Percentiles rank a stretch among this genome's conserved stretches.
These are phyloP conservation scores for Stomatorhinus walkeri DNA, from an alignment of 2,797 vertebrate genomes.

Conservation along the genomic window DNA sequence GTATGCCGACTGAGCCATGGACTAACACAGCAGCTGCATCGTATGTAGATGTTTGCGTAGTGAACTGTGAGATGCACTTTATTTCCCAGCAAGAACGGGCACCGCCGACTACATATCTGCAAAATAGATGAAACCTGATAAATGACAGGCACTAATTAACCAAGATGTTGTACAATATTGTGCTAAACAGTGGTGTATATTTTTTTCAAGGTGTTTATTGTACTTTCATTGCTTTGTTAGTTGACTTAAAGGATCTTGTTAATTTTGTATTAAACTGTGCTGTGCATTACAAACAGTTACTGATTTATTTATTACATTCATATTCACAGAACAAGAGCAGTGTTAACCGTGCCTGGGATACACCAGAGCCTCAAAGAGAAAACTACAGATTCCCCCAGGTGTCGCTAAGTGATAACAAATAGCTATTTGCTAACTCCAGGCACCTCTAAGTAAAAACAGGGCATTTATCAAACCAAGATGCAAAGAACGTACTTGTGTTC, in stretches of 20 bases:
- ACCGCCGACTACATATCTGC: constrained; percentile 71
- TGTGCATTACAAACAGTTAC: constrained; percentile 59
- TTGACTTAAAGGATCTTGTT: constrained; percentile 66
- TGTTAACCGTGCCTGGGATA: constrained; percentile 34
- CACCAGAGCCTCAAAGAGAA: not conserved
- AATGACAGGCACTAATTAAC: constrained; percentile 69
- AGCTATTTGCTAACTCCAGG: not conserved
- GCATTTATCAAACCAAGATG: not conserved
- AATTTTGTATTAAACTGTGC: constrained; percentile 76
- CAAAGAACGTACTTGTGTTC: not conserved
- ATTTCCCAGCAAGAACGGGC: constrained; percentile 67
- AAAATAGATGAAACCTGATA: constrained; percentile 65
- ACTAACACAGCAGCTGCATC: constrained; percentile 53
- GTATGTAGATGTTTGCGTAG: constrained; percentile 65
- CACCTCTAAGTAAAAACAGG: not conserved
- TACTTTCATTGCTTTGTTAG: constrained; percentile 74
- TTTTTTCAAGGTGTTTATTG: constrained; percentile 71
- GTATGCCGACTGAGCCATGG: not conserved
- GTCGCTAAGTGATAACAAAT: not conserved
- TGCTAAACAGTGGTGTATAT: constrained; percentile 70
- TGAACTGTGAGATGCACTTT: constrained; percentile 79
- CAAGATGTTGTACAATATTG: constrained; percentile 61
- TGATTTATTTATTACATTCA: constrained; percentile 42
- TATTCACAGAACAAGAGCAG: constrained; percentile 35
- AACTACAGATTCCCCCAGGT: not conserved